Conservation (phyloP, 1,140 invertebrate species). For the Centruroides vittatus region DNA sequence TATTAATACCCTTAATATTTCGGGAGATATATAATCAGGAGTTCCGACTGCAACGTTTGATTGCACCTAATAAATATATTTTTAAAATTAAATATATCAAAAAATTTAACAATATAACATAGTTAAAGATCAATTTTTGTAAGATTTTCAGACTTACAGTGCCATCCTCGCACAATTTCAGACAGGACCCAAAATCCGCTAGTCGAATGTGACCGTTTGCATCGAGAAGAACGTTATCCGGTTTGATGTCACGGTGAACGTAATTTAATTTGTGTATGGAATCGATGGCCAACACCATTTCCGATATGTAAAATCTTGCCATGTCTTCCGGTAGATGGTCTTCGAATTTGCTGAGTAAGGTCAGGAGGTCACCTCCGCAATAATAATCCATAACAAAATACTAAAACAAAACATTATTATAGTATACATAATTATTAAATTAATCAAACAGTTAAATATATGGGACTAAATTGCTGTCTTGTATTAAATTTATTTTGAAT, state of each 20-base stretch:
- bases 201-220: slow-evolving; percentile 97
- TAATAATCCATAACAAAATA: slow-evolving; percentile 99
- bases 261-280: slow-evolving; percentile 92
- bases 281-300: slow-evolving; percentile 96
- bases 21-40: slow-evolving; percentile 99
- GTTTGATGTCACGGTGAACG: slow-evolving; percentile 97
- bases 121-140: too few relatives aligned
- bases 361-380: slow-evolving; percentile 90
- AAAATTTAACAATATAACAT: neutral
- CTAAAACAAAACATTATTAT: slow-evolving; percentile 42
- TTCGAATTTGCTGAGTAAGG: slow-evolving; percentile 94
- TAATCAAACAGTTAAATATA: too few relatives aligned
- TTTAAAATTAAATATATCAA: neutral
- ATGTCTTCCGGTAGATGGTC: slow-evolving; percentile 96
- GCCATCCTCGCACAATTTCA: slow-evolving; percentile 76
- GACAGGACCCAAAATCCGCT: slow-evolving; percentile 96
- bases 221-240: slow-evolving; percentile 93
- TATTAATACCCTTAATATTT: slow-evolving; percentile 43
- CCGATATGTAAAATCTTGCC: slow-evolving; percentile 96
- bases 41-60: slow-evolving; percentile 97
- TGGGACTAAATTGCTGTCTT: too few relatives aligned
- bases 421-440: too few relatives aligned
- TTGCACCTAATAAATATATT: slow-evolving; percentile 42
- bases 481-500: too few relatives aligned
- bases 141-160: slow-evolving; percentile 34